Evolutionary conservation across 2,888 invertebrate species (phyloP).

Genomic region (Branchellion lobata): DNA sequence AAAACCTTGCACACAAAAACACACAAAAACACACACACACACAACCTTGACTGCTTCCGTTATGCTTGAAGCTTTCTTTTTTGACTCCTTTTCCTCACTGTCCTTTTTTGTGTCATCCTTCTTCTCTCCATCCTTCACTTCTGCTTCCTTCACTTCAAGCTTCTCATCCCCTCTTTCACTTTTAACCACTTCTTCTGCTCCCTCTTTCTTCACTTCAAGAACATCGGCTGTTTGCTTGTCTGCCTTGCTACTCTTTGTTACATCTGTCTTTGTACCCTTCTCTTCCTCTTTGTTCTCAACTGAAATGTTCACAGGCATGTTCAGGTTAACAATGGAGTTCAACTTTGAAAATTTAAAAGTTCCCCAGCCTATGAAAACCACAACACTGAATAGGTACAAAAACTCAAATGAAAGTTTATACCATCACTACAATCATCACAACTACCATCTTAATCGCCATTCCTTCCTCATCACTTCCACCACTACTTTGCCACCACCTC

Average conservation of each 20-base stretch:
- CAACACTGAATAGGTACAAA: too few relatives aligned
- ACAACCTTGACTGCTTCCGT: not conserved
- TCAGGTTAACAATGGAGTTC: too few relatives aligned
- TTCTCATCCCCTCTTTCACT: conserved; percentile 48
- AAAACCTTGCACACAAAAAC: too few relatives aligned
- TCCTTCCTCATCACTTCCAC: too few relatives aligned
- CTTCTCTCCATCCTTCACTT: conserved; percentile 38
- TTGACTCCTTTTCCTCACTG: conserved; percentile 23
- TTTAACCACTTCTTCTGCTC: conserved; percentile 25
- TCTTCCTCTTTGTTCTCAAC: too few relatives aligned
- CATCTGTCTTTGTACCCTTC: not conserved
- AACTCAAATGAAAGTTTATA: too few relatives aligned
- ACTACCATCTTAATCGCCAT: too few relatives aligned
- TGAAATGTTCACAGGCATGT: too few relatives aligned
- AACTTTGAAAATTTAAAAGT: too few relatives aligned
- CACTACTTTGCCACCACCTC: not conserved
- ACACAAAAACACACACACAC: too few relatives aligned
- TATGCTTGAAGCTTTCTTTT: not conserved
- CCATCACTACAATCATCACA: too few relatives aligned
- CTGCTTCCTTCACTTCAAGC: conserved; percentile 39
- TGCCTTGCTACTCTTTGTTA: not conserved
- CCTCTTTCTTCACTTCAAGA: conserved; percentile 13
- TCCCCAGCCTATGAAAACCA: too few relatives aligned
- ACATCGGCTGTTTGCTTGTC: not conserved
- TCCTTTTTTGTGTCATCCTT: conserved; percentile 25